Conservation (phyloP, 1,140 invertebrate species). For the Argopecten irradians region DNA sequence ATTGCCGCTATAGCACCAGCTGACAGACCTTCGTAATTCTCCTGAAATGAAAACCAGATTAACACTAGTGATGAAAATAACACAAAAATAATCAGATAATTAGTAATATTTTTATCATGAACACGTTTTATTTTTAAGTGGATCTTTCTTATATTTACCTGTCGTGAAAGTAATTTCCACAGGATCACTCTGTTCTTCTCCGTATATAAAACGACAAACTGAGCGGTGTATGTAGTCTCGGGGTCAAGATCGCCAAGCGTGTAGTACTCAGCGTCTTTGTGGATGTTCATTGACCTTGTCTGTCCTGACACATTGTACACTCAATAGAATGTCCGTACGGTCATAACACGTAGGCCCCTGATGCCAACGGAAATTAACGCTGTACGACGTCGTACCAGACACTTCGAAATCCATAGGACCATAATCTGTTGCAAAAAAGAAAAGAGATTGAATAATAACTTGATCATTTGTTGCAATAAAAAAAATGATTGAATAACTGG, state of each 20-base stretch:
- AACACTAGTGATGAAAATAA: too few species aligned
- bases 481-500: too few species aligned
- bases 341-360: slow-evolving; percentile 37
- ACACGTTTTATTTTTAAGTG: background rate
- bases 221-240: slow-evolving; percentile 38
- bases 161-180: slow-evolving; percentile 39
- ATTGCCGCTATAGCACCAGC: slow-evolving; percentile 29
- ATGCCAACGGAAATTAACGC: slow-evolving; percentile 36
- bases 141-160: background rate
- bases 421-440: slow-evolving; percentile 26
- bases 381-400: background rate
- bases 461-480: too few species aligned
- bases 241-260: slow-evolving; percentile 33
- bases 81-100: background rate
- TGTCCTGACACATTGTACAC: background rate
- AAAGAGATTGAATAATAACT: too few species aligned
- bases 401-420: slow-evolving; percentile 40
- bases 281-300: background rate
- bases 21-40: slow-evolving; percentile 10
- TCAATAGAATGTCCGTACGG: slow-evolving; percentile 1
- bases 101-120: too few species aligned
- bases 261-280: slow-evolving; percentile 34
- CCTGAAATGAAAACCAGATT: background rate
- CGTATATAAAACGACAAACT: slow-evolving; percentile 39
- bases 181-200: slow-evolving; percentile 30